Base-by-base conservation (phyloP, 35 echinoderm and acorn worm genomes). In the Apostichopus californicus region DNA sequence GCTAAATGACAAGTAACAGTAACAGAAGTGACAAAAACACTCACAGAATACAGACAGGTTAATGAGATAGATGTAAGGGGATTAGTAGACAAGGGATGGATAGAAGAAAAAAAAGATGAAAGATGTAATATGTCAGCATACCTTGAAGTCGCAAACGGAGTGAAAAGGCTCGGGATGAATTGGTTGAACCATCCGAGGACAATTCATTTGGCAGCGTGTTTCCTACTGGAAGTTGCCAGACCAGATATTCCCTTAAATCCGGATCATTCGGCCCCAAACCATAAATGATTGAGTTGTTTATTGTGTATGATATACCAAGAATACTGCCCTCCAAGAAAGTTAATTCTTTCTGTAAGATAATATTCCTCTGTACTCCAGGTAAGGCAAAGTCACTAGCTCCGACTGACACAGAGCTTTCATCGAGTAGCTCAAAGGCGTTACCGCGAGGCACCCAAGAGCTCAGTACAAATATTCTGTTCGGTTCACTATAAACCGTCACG, bases 291-390 rank as follows among this genome's bases (percentile, higher is more conserved):
- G 80, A 82, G 80, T 57, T 82, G 25, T 52, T 52, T 1, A 8
- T 18, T n/a, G 55, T 82, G 80, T 55, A 82, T 2, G 80, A 82
- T 53, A 82, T 82, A 55, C 80, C 80, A 8, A 82, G 80, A 25
- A 82, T 82, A 24, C 55, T 82, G 11, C 80, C 80, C 34, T 24
- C 46, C 80, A 57, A 53, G 9, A 24, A 82, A 82, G 1, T 24
- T 34, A 46, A 46, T 46, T 46, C 34, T 46, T 46, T 46, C 34
- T 46, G 34, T 46, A 46, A 46, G 34, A 46, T 46, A 46, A 2
- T 46, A 0, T 46, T 46, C 34, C 34, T 46, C 34, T 46, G 34
- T 46, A 46, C 3, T 46, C 34, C 34, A 46, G 34, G 34, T 46
- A 46, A 46, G 34, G 34, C 34, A 46, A 46, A 46, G 34, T 46